These are phyloP conservation scores for Cataglyphis rosenhaueri DNA, from an alignment of 2,888 invertebrate species.

Conservation along the genomic window DNA sequence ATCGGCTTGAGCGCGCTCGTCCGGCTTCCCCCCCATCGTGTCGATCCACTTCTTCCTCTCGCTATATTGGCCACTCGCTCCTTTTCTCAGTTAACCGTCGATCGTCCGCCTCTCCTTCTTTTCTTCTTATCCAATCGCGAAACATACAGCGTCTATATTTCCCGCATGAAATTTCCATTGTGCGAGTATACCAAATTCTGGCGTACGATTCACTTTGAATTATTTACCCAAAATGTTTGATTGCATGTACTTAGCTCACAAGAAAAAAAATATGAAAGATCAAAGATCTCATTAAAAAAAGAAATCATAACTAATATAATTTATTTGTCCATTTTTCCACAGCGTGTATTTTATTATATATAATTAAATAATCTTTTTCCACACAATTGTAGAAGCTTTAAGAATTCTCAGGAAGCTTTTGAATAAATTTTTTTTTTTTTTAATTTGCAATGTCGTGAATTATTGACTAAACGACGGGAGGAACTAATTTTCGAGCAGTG, in stretches of 20 bases:
- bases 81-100: conserved; percentile 14
- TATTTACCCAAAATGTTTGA: neutral
- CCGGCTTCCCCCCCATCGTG: conserved; percentile 54
- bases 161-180: neutral
- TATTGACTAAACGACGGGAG: conserved; percentile 16
- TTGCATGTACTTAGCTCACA: neutral
- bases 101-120: neutral
- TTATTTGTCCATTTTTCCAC: neutral
- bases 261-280: neutral
- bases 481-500: neutral
- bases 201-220: neutral
- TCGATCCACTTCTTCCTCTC: conserved; percentile 30
- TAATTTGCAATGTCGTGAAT: neutral
- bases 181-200: neutral
- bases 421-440: neutral
- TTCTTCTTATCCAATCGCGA: neutral
- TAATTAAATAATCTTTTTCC: neutral
- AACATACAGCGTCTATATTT: neutral
- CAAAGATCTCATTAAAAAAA: neutral
- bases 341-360: neutral
- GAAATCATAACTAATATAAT: neutral
- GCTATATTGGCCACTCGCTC: conserved; percentile 14
- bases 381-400: neutral
- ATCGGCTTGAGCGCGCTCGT: conserved; percentile 61
- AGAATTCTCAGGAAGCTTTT: neutral